Percentiles rank a stretch among this genome's conserved stretches.
Conservation (phyloP, 2,113 vertebrate genomes). For the Mormyrus iriodes region DNA sequence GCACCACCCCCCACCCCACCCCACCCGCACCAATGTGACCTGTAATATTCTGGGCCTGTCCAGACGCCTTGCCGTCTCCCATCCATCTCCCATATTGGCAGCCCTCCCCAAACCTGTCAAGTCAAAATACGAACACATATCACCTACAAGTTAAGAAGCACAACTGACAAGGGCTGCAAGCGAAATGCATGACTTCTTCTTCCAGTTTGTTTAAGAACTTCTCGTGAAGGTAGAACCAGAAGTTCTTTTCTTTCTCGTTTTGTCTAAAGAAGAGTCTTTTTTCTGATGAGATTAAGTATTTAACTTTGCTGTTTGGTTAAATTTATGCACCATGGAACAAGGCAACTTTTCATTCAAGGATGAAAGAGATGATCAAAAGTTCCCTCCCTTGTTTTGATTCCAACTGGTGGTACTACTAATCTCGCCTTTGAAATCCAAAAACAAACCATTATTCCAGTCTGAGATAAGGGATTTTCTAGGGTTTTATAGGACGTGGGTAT, state of each 20-base stretch:
- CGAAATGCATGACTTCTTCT: not conserved
- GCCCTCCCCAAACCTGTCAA: constrained; percentile 57
- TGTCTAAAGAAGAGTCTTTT: not conserved
- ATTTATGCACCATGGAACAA: not conserved
- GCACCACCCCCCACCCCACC: not conserved
- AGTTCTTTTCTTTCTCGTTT: not conserved
- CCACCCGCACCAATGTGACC: constrained; percentile 44
- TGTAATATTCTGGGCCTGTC: constrained; percentile 66
- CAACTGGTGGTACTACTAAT: not conserved
- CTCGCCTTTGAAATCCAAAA: not conserved
- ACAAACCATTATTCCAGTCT: not conserved
- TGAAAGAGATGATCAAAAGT: not conserved
- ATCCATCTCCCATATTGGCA: constrained; percentile 68
- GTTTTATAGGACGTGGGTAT: not conserved
- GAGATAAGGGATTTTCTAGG: not conserved
- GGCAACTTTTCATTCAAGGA: not conserved
- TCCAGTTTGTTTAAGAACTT: not conserved
- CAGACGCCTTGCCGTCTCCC: constrained; percentile 70
- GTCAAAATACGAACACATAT: not conserved
- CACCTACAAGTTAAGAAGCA: not conserved
- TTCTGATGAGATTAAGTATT: not conserved
- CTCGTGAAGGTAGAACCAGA: not conserved
- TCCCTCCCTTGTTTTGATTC: not conserved
- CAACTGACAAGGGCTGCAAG: not conserved
- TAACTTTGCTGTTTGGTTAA: not conserved